These are phyloP conservation scores for Anolis apletophallus DNA, from an alignment of 2,797 vertebrate genomes.

Conservation along the genomic window DNA sequence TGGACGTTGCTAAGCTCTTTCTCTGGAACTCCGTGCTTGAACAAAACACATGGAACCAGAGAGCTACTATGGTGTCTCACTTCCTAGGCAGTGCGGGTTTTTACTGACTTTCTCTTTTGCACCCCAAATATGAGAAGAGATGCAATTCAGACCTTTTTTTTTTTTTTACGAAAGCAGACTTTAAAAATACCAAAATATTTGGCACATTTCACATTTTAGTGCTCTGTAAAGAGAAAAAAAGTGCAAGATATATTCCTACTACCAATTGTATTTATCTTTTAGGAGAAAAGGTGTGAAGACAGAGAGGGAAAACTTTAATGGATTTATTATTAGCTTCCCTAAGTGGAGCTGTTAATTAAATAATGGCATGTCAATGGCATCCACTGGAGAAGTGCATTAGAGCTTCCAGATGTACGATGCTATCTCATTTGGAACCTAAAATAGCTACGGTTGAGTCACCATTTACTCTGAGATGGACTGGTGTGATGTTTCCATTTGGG, in stretches of 20 bases:
- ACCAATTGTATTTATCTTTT: slow-evolving; percentile 55
- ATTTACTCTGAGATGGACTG: slow-evolving; percentile 68
- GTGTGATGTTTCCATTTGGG: slow-evolving; percentile 61
- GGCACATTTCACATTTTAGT: slow-evolving; percentile 67
- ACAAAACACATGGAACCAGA: slow-evolving; percentile 48
- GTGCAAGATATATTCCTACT: slow-evolving; percentile 67
- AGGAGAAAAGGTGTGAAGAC: background rate
- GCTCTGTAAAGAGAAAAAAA: slow-evolving; percentile 62
- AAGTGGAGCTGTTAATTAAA: slow-evolving; percentile 74
- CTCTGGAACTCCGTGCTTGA: slow-evolving; percentile 53
- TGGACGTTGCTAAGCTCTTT: slow-evolving; percentile 39
- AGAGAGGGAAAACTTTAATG: slow-evolving; percentile 46
- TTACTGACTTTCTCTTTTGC: background rate
- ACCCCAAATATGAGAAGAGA: slow-evolving; percentile 32
- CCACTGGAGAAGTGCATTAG: slow-evolving; percentile 70
- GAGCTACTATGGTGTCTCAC: slow-evolving; percentile 33
- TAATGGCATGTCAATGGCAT: slow-evolving; percentile 71
- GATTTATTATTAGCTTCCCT: slow-evolving; percentile 53
- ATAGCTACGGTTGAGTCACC: slow-evolving; percentile 69
- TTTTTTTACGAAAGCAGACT: no score
- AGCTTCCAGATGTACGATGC: slow-evolving; percentile 76
- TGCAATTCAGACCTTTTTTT: slow-evolving; percentile 61
- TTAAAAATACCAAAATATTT: slow-evolving; percentile 56
- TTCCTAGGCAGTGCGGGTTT: background rate
- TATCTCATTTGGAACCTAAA: slow-evolving; percentile 68